A percentile compares a stretch with the other conserved stretches of the same genome.
These are phyloP conservation scores for Erannis defoliaria DNA, from an alignment of 2,888 invertebrate species.

Conservation along the genomic window DNA sequence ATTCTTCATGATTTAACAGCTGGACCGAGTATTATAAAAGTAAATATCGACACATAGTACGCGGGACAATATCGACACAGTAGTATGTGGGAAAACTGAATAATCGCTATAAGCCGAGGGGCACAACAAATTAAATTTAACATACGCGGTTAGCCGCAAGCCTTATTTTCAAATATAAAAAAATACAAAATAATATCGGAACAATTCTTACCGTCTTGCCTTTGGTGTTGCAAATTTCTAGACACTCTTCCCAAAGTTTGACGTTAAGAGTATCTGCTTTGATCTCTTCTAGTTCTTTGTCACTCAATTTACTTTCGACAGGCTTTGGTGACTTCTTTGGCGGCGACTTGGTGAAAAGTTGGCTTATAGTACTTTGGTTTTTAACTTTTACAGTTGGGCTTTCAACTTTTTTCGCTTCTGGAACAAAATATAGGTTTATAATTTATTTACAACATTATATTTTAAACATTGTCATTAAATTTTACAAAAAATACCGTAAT, in stretches of 20 bases:
- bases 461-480: too few species aligned
- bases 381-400: slow-evolving; percentile 35
- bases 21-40: too few species aligned
- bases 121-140: too few species aligned
- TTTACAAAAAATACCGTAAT: too few species aligned
- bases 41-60: too few species aligned
- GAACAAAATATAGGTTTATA: not conserved
- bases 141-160: too few species aligned
- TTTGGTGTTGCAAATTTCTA: slow-evolving; percentile 66
- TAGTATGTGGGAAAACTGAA: too few species aligned
- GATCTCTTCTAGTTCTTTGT: slow-evolving; percentile 73
- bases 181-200: not conserved
- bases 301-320: slow-evolving; percentile 45
- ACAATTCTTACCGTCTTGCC: slow-evolving; percentile 78
- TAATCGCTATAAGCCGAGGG: too few species aligned
- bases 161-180: not conserved
- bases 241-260: slow-evolving; percentile 90
- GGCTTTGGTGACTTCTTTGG: not conserved
- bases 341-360: slow-evolving; percentile 9
- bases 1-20: too few species aligned
- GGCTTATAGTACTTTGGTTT: slow-evolving; percentile 4
- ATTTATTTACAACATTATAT: not conserved
- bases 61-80: too few species aligned
- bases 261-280: slow-evolving; percentile 86
- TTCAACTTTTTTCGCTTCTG: slow-evolving; percentile 43